Evolutionary conservation across 2,888 invertebrate genomes (phyloP), one percentile per base, ranked within the genome.

Genomic region (Yponomeuta plumbellus): DNA sequence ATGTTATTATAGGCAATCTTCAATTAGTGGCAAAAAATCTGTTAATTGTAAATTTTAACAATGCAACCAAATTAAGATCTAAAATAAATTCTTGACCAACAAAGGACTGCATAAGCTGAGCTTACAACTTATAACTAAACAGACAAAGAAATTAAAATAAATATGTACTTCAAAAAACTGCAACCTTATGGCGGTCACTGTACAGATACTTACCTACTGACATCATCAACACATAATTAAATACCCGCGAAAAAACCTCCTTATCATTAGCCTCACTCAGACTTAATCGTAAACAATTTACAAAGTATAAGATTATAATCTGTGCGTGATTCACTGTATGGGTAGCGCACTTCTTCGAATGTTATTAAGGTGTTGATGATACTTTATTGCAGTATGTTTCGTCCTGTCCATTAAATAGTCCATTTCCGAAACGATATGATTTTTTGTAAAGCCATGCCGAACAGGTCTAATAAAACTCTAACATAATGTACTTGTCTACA

Each of bases 401-500:
- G 1, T 52, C 1, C 13, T 52, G 17, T 34, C 44, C 44, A 17
- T 52, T 52, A 13, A 52, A 13, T 13, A 52, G 13, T n/a, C n/a
- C n/a, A n/a, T n/a, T n/a, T n/a, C n/a, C 34, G 34, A 8, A 5
- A 2, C 2, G 26, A 26, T 5, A 4, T 26, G 26, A 8, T 34
- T 34, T 34, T 10, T 34, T 6, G 8, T 6, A 8, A 34, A 34
- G 34, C 34, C 34, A 34, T 10, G 6, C 34, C 8, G 34, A 34
- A 34, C 34, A 34, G 34, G 6, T 34, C 34, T 34, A 34, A 34
- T 34, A 26, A 26, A 26, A 26, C 26, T 26, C 26, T 61, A 61
- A 61, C 11, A 11, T 5, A 34, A 11, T 22, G 10, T 22, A 5
- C 58, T 17, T 61, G 11, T 59, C 68, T 68, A 5, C 72, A 91